phyloP scores from a whole-genome alignment of 2,888 invertebrate genomes.

The Acleris literana region DNA sequence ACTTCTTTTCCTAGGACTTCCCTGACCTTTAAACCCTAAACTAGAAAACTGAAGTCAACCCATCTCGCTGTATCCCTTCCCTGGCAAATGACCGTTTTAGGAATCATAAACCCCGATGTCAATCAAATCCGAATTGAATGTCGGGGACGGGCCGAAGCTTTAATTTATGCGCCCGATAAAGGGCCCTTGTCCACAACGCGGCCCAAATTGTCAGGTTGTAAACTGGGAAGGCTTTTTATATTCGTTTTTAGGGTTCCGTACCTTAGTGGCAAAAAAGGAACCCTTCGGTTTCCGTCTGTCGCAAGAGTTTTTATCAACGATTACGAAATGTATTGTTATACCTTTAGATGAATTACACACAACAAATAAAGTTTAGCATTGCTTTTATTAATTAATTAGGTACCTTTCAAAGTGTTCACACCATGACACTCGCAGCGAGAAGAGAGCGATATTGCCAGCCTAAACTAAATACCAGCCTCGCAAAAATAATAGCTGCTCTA shows the following conservation, averaged over 20 bases:
- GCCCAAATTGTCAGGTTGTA: constrained; percentile 21
- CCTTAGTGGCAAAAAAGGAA: not conserved
- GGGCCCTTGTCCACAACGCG: constrained; percentile 27
- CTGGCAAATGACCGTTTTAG: constrained; percentile 21
- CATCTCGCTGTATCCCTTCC: not conserved
- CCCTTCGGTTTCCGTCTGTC: no score
- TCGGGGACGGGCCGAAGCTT: constrained; percentile 1
- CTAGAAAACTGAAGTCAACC: not conserved
- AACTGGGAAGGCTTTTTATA: constrained; percentile 10
- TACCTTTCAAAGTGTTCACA: no score
- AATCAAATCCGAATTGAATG: constrained; percentile 31
- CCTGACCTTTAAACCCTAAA: not conserved
- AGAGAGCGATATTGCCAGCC: no score
- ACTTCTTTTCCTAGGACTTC: no score
- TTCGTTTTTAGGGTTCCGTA: not conserved
- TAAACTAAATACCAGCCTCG: no score
- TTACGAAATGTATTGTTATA: no score
- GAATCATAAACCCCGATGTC: constrained; percentile 24
- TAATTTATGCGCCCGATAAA: constrained; percentile 31
- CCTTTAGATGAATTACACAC: no score
- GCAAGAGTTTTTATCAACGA: no score
- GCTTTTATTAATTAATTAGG: no score
- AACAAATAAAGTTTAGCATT: no score
- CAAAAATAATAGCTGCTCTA: no score
- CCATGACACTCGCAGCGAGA: no score